Conservation (phyloP, 53 echinoderm and acorn worm genomes). For the Stichopus horrens region DNA sequence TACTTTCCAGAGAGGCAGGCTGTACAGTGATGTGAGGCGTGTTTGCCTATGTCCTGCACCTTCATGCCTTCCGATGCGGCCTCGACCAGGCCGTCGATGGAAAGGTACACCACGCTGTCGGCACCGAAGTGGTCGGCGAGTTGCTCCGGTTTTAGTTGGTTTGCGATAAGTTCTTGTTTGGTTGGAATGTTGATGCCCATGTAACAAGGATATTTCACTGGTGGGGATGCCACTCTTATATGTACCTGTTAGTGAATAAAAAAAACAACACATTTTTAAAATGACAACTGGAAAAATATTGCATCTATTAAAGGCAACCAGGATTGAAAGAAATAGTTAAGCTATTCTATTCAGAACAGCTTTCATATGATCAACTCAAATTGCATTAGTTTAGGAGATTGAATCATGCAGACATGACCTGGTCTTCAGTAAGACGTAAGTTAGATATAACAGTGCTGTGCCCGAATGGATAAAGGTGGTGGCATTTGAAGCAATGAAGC, state of each 20-base stretch:
- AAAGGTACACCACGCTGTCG: slow-evolving; percentile 90
- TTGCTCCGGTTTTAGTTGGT: slow-evolving; percentile 62
- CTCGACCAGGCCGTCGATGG: slow-evolving; percentile 77
- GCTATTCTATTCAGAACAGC: no score
- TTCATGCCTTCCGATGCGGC: slow-evolving; percentile 86
- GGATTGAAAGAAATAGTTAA: no score
- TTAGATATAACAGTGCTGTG: no score
- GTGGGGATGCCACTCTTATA: slow-evolving; percentile 99
- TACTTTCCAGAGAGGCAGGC: slow-evolving; percentile 94
- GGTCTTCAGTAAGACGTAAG: no score
- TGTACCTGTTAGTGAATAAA: slow-evolving; percentile 65
- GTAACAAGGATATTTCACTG: slow-evolving; percentile 95
- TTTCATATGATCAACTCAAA: no score
- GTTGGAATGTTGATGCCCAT: slow-evolving; percentile 99
- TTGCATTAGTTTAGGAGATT: no score
- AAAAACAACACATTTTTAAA: no score
- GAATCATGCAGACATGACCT: no score
- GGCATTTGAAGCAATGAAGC: no score
- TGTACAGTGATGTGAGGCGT: slow-evolving; percentile 81
- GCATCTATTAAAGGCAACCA: no score
- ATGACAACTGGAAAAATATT: no score
- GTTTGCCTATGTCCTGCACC: slow-evolving; percentile 45
- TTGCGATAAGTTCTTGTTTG: slow-evolving; percentile 92
- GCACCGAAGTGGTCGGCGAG: slow-evolving; percentile 88
- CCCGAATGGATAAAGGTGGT: no score